These are phyloP conservation scores for Callospermophilus lateralis DNA, from an alignment of 2,113 vertebrate species.

Conservation along the genomic window DNA sequence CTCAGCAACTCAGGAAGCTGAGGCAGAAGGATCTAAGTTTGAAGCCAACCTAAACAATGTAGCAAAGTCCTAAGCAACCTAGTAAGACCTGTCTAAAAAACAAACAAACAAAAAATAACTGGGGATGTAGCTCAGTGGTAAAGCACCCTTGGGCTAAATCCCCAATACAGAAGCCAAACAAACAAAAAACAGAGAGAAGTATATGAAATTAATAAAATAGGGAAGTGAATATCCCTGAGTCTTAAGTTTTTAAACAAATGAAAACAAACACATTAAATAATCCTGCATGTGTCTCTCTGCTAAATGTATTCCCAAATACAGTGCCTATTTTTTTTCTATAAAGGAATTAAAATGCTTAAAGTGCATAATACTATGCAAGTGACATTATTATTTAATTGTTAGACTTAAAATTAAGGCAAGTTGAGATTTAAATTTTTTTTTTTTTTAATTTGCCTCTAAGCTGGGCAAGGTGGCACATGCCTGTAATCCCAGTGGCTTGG, in stretches of 20 bases:
- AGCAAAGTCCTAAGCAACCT: no score
- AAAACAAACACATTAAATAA: constrained; percentile 42
- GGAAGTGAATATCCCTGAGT: constrained; percentile 62
- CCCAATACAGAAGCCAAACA: no score
- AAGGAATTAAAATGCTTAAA: not conserved
- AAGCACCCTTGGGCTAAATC: no score
- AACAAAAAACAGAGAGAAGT: not conserved
- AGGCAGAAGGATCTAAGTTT: no score
- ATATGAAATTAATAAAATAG: constrained; percentile 35
- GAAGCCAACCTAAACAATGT: no score
- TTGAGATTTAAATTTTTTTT: not conserved
- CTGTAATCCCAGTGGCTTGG: no score
- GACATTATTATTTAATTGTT: not conserved
- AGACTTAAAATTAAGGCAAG: constrained; percentile 18
- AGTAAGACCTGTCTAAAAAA: no score
- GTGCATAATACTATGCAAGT: not conserved
- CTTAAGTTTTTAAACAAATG: constrained; percentile 44
- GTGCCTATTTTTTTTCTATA: not conserved
- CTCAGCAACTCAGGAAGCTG: no score
- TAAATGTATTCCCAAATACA: not conserved
- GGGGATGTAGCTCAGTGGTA: no score
- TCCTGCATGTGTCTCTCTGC: not conserved
- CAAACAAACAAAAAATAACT: no score
- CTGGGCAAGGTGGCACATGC: no score
- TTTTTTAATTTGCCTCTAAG: no score